Evolutionary conservation across 2,113 vertebrate genomes (phyloP).

Genomic region (Rissa tridactyla): DNA sequence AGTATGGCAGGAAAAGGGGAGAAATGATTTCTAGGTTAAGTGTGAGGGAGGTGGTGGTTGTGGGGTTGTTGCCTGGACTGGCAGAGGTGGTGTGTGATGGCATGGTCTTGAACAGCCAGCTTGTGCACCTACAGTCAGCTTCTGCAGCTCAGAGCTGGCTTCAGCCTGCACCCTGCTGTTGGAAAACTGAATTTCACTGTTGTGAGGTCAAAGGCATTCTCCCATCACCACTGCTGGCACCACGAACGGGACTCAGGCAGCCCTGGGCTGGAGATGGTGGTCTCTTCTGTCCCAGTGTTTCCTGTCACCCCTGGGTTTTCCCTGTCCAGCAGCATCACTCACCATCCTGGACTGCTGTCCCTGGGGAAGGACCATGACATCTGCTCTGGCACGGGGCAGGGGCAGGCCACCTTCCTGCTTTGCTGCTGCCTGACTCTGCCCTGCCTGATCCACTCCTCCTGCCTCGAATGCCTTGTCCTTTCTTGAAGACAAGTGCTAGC

Average conservation of each 20-base stretch:
- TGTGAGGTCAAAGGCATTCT: background rate
- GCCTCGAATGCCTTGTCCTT: background rate
- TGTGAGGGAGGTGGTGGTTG: background rate
- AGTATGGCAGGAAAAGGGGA: background rate
- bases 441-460: background rate
- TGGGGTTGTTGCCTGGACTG: background rate
- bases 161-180: background rate
- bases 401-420: background rate
- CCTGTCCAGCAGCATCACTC: background rate
- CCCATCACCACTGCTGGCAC: background rate
- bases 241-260: accelerated
- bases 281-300: background rate
- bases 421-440: background rate
- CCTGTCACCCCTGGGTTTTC: background rate
- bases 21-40: background rate
- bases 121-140: background rate
- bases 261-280: background rate
- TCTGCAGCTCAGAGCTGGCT: background rate
- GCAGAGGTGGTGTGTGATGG: background rate
- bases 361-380: background rate
- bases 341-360: background rate
- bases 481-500: background rate
- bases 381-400: background rate
- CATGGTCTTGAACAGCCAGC: background rate
- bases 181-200: background rate